Conservation (phyloP, 2,113 vertebrate species). For the Thalassoma bifasciatum region DNA sequence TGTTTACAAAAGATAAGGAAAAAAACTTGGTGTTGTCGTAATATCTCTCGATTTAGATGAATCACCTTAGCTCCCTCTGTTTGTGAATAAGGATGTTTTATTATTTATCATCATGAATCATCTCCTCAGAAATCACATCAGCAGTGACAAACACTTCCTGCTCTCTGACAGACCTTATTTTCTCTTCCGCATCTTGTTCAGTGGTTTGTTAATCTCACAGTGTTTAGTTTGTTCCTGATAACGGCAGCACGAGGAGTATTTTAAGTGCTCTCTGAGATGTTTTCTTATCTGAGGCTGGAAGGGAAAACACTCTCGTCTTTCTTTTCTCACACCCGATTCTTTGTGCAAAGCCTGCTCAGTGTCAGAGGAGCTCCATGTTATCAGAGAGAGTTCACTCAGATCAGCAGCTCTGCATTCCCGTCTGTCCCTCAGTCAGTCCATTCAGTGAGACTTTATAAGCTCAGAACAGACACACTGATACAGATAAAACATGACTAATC, state of each 20-base stretch:
- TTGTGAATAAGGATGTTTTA: not conserved
- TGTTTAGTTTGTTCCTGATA: slow-evolving; percentile 44
- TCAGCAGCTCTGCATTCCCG: slow-evolving; percentile 24
- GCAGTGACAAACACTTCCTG: not conserved
- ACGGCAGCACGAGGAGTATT: slow-evolving; percentile 39
- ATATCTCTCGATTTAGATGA: too few species aligned
- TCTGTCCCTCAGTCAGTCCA: slow-evolving; percentile 7
- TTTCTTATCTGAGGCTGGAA: slow-evolving; percentile 46
- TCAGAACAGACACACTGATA: slow-evolving; percentile 8
- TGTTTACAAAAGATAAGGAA: too few species aligned
- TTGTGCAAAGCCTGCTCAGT: slow-evolving; percentile 31
- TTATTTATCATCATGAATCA: slow-evolving; percentile 1
- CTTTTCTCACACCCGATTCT: slow-evolving; percentile 30
- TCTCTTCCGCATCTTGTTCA: not conserved
- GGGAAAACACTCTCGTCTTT: slow-evolving; percentile 38
- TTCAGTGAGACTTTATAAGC: not conserved
- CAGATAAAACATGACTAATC: not conserved
- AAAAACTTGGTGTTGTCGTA: too few species aligned
- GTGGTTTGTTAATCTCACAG: not conserved
- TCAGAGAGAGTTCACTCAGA: slow-evolving; percentile 1
- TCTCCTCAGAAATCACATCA: not conserved
- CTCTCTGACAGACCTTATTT: not conserved
- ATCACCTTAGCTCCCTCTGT: not conserved
- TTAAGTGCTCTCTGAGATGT: slow-evolving; percentile 48
- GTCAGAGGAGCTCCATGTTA: slow-evolving; percentile 44